These are phyloP conservation scores for Seira musarum DNA, from an alignment of 2,888 invertebrate species.

Conservation along the genomic window DNA sequence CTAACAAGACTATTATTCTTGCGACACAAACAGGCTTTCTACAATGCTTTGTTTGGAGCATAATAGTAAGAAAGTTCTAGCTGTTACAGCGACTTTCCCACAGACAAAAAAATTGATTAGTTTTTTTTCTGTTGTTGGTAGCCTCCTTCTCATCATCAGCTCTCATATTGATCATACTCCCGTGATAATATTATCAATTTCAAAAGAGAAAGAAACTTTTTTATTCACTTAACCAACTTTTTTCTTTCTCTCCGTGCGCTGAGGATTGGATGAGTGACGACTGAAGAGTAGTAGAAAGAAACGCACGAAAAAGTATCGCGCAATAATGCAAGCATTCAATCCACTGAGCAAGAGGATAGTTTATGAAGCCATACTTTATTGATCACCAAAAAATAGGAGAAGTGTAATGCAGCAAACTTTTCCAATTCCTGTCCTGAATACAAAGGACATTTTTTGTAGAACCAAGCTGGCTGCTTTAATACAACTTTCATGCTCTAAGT, in stretches of 20 bases:
- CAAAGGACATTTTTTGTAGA: constrained; percentile 48
- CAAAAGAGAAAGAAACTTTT: constrained; percentile 39
- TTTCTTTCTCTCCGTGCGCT: constrained; percentile 5
- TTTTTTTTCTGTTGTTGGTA: constrained; percentile 36
- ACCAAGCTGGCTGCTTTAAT: constrained; percentile 6
- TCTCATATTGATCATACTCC: constrained; percentile 54
- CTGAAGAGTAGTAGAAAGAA: constrained; percentile 3
- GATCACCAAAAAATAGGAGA: constrained; percentile 45
- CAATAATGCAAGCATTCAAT: constrained; percentile 5
- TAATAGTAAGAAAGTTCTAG: constrained; percentile 14
- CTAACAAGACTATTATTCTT: too few relatives aligned
- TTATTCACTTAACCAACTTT: constrained; percentile 60
- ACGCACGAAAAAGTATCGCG: constrained; percentile 24
- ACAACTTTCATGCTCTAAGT: not conserved
- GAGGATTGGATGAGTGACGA: constrained; percentile 35
- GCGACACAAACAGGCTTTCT: too few relatives aligned
- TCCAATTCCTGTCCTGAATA: constrained; percentile 53
- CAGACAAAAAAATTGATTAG: constrained; percentile 33
- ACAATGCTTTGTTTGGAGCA: too few relatives aligned
- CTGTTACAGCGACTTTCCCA: constrained; percentile 34
- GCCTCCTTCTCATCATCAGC: constrained; percentile 34
- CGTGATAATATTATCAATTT: constrained; percentile 55
- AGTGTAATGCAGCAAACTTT: constrained; percentile 26
- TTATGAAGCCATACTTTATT: constrained; percentile 28
- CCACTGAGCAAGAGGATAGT: not conserved